Evolutionary conservation across 2,888 invertebrate species (phyloP).

Genomic region (Pandemis cinnamomeana): DNA sequence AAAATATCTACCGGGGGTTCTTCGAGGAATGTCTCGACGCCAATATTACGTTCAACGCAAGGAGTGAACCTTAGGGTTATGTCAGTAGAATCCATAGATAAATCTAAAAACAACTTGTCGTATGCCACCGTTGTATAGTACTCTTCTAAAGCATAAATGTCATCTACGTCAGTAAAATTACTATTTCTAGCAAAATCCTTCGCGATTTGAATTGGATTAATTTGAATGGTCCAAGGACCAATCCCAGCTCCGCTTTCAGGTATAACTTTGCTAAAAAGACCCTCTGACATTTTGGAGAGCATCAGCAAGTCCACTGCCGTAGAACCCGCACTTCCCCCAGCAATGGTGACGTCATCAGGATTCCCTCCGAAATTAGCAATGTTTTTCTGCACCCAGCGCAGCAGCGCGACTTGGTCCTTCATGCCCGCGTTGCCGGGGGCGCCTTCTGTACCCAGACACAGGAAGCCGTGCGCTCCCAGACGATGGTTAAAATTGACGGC

Average conservation of each 20-base stretch:
- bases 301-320: slow-evolving; percentile 41
- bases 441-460: slow-evolving; percentile 44
- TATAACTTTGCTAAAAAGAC: slow-evolving; percentile 43
- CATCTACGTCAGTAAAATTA: slow-evolving; percentile 17
- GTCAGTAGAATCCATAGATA: not conserved
- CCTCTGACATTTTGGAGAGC: slow-evolving; percentile 38
- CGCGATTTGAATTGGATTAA: slow-evolving; percentile 29
- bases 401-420: slow-evolving; percentile 44
- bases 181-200: slow-evolving; percentile 22
- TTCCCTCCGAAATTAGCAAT: slow-evolving; percentile 44
- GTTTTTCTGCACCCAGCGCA: slow-evolving; percentile 43
- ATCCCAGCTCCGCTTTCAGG: slow-evolving; percentile 44
- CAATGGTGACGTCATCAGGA: slow-evolving; percentile 43
- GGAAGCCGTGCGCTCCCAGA: slow-evolving; percentile 41
- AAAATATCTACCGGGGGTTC: slow-evolving; percentile 49
- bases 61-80: slow-evolving; percentile 15
- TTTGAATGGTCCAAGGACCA: slow-evolving; percentile 28
- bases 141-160: slow-evolving; percentile 21
- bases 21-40: slow-evolving; percentile 2
- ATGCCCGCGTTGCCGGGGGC: slow-evolving; percentile 45
- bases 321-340: slow-evolving; percentile 44
- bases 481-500: slow-evolving; percentile 43
- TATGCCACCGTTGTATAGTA: slow-evolving; percentile 15
- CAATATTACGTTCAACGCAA: slow-evolving; percentile 26
- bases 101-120: not conserved